Conservation (phyloP, 2,797 vertebrate species). For the Heterohyrax brucei region DNA sequence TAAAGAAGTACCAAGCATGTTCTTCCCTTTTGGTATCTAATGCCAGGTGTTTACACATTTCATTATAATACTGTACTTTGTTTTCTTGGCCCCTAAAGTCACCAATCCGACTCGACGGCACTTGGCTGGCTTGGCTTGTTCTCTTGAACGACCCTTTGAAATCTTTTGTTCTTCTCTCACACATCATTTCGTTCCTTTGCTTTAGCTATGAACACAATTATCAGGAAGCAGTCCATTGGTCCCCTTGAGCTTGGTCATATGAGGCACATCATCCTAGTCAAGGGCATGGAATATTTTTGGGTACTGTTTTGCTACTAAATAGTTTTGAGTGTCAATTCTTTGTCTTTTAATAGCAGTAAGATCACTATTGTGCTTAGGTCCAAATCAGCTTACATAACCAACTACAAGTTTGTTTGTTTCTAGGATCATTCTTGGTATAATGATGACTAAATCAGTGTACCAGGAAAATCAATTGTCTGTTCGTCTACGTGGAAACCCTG, state of each 20-base stretch:
- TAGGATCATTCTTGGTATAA: background rate
- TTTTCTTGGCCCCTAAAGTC: too few species aligned
- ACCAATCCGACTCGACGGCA: too few species aligned
- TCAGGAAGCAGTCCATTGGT: background rate
- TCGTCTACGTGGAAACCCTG: too few species aligned
- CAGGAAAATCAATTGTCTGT: background rate
- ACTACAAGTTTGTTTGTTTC: constrained; percentile 10
- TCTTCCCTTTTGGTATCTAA: too few species aligned
- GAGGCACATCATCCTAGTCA: background rate
- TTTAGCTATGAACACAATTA: background rate
- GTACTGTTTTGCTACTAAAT: background rate
- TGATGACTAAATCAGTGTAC: background rate
- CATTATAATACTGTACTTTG: too few species aligned
- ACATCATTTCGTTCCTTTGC: too few species aligned
- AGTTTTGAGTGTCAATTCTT: background rate
- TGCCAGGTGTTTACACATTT: too few species aligned
- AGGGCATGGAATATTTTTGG: background rate
- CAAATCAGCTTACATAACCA: background rate
- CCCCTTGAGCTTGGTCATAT: background rate
- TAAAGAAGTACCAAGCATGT: too few species aligned
- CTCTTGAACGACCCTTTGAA: too few species aligned
- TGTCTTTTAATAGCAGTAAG: background rate
- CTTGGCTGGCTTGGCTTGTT: too few species aligned
- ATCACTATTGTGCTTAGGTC: background rate
- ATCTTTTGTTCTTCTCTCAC: too few species aligned